Percentiles rank a stretch among this genome's conserved stretches.
Conservation (phyloP, 2,797 vertebrate species). For the Enteromius anoplus region DNA sequence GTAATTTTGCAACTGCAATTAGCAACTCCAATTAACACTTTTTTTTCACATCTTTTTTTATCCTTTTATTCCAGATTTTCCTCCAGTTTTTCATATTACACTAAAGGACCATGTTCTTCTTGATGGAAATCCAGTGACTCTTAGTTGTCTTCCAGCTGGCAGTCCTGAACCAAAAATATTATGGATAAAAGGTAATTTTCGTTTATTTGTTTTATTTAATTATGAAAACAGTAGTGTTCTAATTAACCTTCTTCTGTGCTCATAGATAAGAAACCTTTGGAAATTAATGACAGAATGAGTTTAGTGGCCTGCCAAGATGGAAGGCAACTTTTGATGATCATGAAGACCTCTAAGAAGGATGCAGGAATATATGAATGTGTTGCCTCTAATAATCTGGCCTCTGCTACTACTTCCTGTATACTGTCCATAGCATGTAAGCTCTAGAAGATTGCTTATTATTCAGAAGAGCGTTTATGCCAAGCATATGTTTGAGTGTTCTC, state of each 20-base stretch:
- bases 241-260: not conserved
- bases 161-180: conserved; percentile 87
- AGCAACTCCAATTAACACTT: not conserved
- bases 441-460: not conserved
- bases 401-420: conserved; percentile 87
- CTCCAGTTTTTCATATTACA: conserved; percentile 95
- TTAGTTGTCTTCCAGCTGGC: conserved; percentile 91
- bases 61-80: conserved; percentile 79
- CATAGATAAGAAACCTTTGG: conserved; percentile 85
- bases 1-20: not conserved
- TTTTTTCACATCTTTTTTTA: not conserved
- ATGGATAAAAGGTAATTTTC: conserved; percentile 89
- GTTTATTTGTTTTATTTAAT: not conserved
- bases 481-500: not conserved
- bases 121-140: conserved; percentile 88
- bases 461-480: not conserved
- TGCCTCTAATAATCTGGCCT: conserved; percentile 86
- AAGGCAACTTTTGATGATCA: conserved; percentile 87
- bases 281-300: conserved; percentile 75
- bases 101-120: conserved; percentile 91
- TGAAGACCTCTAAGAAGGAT: conserved; percentile 80
- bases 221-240: not conserved
- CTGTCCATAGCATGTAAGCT: conserved; percentile 90
- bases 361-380: conserved; percentile 91
- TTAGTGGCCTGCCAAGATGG: conserved; percentile 88